Conservation (phyloP, 2,888 invertebrate species). For the Limnephilus auricula region DNA sequence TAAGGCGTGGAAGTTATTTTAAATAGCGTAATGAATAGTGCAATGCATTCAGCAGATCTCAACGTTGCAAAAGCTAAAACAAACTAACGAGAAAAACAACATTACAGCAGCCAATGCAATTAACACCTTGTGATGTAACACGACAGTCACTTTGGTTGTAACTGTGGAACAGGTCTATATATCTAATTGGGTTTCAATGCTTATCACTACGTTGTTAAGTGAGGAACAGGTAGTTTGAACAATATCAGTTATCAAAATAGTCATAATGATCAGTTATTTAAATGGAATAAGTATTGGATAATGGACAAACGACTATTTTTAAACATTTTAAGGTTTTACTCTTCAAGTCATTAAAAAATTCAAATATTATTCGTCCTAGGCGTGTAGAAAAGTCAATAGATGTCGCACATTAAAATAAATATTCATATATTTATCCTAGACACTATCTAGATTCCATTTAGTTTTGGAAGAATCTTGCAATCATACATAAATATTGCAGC, state of each 20-base stretch:
- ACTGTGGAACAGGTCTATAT: background rate
- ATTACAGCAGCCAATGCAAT: background rate
- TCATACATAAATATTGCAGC: too few relatives aligned
- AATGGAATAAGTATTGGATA: too few relatives aligned
- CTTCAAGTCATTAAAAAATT: too few relatives aligned
- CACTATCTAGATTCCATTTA: too few relatives aligned
- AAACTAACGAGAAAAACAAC: background rate
- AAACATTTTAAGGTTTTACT: too few relatives aligned
- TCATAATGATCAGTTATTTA: too few relatives aligned
- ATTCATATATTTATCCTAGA: too few relatives aligned
- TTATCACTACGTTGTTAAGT: background rate
- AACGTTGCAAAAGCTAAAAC: background rate
- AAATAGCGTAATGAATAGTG: background rate
- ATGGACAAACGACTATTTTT: too few relatives aligned
- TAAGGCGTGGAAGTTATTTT: background rate
- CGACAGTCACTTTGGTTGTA: background rate
- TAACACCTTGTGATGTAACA: background rate
- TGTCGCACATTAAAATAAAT: too few relatives aligned
- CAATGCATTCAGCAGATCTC: background rate
- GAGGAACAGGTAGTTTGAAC: background rate
- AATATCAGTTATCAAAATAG: background rate
- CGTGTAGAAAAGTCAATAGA: too few relatives aligned
- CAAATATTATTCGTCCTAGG: too few relatives aligned
- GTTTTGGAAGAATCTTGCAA: too few relatives aligned
- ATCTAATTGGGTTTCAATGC: background rate